phyloP scores from a whole-genome alignment of 2,888 invertebrate genomes.

The Sussaba pulchella region DNA sequence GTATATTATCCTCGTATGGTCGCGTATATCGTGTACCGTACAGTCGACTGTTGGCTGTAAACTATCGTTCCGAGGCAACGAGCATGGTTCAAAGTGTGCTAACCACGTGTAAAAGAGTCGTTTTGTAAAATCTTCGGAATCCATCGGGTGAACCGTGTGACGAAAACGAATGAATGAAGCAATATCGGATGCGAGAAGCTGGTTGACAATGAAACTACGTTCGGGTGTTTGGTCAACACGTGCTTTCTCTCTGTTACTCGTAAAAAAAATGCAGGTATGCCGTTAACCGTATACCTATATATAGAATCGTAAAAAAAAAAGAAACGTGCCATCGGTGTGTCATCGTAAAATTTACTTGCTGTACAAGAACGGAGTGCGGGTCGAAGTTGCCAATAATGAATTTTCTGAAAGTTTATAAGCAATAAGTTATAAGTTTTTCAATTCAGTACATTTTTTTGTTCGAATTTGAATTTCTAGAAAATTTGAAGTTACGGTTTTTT shows the following conservation, averaged over 20 bases:
- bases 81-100: slow-evolving; percentile 29
- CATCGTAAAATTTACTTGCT: too few species aligned
- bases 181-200: slow-evolving; percentile 9
- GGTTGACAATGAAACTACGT: background rate
- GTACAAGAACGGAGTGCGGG: too few species aligned
- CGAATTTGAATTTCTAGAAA: too few species aligned
- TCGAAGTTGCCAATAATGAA: too few species aligned
- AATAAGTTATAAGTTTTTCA: too few species aligned
- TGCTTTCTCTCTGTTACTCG: background rate
- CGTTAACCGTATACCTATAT: background rate
- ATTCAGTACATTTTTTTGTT: too few species aligned
- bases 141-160: slow-evolving; percentile 9
- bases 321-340: too few species aligned
- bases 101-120: slow-evolving; percentile 45
- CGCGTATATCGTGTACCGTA: background rate
- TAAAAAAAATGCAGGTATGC: slow-evolving; percentile 15
- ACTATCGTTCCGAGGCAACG: slow-evolving; percentile 8
- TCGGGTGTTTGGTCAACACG: slow-evolving; percentile 53
- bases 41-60: slow-evolving; percentile 27
- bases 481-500: too few species aligned
- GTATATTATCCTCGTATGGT: slow-evolving; percentile 19
- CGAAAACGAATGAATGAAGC: slow-evolving; percentile 23
- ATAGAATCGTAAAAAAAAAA: too few species aligned
- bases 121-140: slow-evolving; percentile 41
- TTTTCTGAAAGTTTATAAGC: too few species aligned